A percentile compares a stretch with the other conserved stretches of the same genome.
Conservation (phyloP, 2,888 invertebrate species). For the Dasysyrphus albostriatus region DNA sequence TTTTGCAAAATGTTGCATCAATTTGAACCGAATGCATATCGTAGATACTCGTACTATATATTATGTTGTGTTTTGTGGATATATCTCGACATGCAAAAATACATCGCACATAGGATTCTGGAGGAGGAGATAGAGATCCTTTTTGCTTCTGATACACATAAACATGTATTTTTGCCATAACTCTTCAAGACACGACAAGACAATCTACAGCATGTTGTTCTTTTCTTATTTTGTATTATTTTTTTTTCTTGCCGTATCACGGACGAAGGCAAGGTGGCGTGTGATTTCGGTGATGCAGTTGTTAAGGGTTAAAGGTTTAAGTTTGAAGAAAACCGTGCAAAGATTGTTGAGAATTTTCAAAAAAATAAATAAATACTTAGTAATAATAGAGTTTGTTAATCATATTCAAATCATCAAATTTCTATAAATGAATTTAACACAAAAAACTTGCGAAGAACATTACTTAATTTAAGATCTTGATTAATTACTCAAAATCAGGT, state of each 20-base stretch:
- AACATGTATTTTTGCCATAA: slow-evolving; percentile 70
- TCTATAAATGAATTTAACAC: too few species aligned
- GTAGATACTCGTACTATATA: slow-evolving; percentile 23
- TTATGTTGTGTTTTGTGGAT: slow-evolving; percentile 36
- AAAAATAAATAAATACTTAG: not conserved
- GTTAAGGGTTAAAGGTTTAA: slow-evolving; percentile 8
- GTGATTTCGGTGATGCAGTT: slow-evolving; percentile 14
- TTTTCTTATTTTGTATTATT: not conserved
- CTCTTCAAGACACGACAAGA: slow-evolving; percentile 72
- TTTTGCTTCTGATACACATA: slow-evolving; percentile 55
- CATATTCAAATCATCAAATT: too few species aligned
- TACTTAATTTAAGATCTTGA: too few species aligned
- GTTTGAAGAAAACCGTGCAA: slow-evolving; percentile 5
- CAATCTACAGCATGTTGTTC: slow-evolving; percentile 63
- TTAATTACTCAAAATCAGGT: too few species aligned
- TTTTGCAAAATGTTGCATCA: slow-evolving; percentile 55
- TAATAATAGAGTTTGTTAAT: too few species aligned
- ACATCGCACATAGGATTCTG: slow-evolving; percentile 24
- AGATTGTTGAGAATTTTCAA: not conserved
- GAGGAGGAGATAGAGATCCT: slow-evolving; percentile 41
- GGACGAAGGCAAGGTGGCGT: not conserved
- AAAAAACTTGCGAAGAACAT: too few species aligned
- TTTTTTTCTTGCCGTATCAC: not conserved
- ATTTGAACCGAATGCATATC: slow-evolving; percentile 50
- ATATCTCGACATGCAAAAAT: slow-evolving; percentile 71